Base-by-base conservation (phyloP, 2,797 vertebrate genomes). In the Eupleurogrammus muticus region DNA sequence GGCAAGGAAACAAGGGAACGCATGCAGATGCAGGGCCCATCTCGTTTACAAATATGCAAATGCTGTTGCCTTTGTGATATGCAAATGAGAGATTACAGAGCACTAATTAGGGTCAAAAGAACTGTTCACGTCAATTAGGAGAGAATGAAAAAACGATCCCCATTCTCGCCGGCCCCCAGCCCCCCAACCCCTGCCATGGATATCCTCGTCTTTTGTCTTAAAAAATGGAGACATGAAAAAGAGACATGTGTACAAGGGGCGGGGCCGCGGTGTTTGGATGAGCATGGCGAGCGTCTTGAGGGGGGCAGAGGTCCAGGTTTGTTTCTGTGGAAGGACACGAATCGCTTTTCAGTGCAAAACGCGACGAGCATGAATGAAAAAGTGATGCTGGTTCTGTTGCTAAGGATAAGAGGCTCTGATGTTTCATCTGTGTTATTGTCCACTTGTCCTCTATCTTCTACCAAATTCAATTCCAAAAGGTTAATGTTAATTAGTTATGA, bases 101-200 rank as follows among this genome's bases (percentile, higher is more conserved):
- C 88, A 85, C 96, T 97, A 97, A 97, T 97, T 96, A 97, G 95
- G 96, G 96, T 97, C 96, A 97, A 96, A 96, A 95, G 95, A 95
- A 94, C 90, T 94, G 94, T 95, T 95, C 93, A 91, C 94, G 95
- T 95, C 95, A 96, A 96, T 97, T 97, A 96, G 94, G 90, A 86
- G 90, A 92, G 92, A 93, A 89, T 89, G 88, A 92, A 93, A 91
- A 94, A 92, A 92, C 85, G 75, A 93, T 92, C 89, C 90, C 71
- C 83, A 73, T 90, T 89, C 85, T 88, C 47, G 81, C 84, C 87
- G 86, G 89, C 92, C 92, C n/a, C 84, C 73, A 85, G 84, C 75
- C 84, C 85, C n/a, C 75, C 82, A 76, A 76, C 80, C 87, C 81
- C 81, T 86, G 85, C 90, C 88, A 93, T 23, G 86, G 91, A 93